Percentiles rank a stretch among this genome's conserved stretches.
phyloP scores from a whole-genome alignment of 2,113 vertebrate species.

The Corvus hawaiiensis region DNA sequence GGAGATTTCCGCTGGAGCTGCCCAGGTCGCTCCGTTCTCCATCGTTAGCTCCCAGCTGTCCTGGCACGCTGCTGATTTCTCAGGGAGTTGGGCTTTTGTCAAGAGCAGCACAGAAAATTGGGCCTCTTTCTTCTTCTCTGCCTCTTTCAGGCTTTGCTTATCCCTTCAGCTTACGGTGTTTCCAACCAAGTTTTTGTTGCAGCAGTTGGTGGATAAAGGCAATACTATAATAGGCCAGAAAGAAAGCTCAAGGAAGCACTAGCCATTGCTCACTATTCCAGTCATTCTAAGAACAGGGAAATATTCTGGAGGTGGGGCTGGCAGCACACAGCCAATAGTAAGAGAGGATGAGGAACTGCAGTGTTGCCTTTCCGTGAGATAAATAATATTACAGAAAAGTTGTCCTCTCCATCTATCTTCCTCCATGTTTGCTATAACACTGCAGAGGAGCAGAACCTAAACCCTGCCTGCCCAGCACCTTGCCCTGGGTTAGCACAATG shows the following conservation, averaged over 20 bases:
- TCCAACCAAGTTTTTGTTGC: neutral
- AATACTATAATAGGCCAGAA: neutral
- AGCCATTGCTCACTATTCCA: neutral
- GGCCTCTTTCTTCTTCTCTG: neutral
- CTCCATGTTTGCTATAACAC: neutral
- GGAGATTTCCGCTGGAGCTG: neutral
- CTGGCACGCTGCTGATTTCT: rapidly evolving
- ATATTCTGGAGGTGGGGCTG: neutral
- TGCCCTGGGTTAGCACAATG: neutral
- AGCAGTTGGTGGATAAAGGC: neutral
- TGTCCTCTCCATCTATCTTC: neutral
- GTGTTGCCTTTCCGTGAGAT: neutral
- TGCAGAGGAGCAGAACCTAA: neutral
- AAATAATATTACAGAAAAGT: neutral
- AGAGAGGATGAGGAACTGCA: neutral
- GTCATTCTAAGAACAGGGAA: neutral
- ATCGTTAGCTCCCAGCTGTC: rapidly evolving
- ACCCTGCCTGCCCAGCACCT: neutral
- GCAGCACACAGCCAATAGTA: neutral
- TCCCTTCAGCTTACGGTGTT: rapidly evolving
- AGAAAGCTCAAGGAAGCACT: neutral
- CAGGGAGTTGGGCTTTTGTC: neutral
- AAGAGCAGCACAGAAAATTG: neutral
- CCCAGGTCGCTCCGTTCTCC: neutral
- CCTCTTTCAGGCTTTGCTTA: neutral